These are phyloP conservation scores for Fissipunctia ypsillon DNA, from an alignment of 2,888 invertebrate species.

Conservation along the genomic window DNA sequence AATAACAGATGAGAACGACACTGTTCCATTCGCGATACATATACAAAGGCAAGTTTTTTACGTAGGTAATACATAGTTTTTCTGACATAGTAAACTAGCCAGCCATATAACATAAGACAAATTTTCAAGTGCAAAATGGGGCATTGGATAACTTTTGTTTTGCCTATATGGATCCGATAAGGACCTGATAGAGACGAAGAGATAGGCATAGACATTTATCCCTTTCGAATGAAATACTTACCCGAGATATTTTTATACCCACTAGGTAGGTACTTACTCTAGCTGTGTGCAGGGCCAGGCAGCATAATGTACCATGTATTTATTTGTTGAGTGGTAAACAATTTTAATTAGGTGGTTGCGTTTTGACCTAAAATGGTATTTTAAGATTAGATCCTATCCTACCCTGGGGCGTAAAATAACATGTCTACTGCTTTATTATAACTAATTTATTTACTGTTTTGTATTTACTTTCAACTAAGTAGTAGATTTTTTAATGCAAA, in stretches of 20 bases:
- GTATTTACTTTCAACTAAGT: neutral
- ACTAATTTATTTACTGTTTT: neutral
- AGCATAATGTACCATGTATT: neutral
- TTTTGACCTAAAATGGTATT: neutral
- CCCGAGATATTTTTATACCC: slow-evolving; percentile 31
- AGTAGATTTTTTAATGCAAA: neutral
- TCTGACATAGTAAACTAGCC: slow-evolving; percentile 20
- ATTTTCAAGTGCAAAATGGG: neutral
- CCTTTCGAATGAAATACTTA: slow-evolving; percentile 18
- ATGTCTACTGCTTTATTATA: neutral
- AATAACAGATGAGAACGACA: slow-evolving; percentile 67
- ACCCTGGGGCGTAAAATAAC: neutral
- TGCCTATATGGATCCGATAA: neutral
- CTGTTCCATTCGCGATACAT: slow-evolving; percentile 52
- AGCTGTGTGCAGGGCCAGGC: neutral
- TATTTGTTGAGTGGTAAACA: neutral
- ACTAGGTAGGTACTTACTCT: no score
- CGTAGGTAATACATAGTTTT: slow-evolving; percentile 10
- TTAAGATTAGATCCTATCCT: neutral
- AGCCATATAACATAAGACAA: neutral
- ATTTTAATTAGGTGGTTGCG: neutral
- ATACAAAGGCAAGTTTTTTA: slow-evolving; percentile 38
- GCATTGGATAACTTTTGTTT: neutral
- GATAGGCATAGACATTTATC: slow-evolving; percentile 15
- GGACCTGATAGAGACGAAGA: slow-evolving; percentile 23